Conservation (phyloP, 1,140 invertebrate species). For the Nixonia krombeini region DNA sequence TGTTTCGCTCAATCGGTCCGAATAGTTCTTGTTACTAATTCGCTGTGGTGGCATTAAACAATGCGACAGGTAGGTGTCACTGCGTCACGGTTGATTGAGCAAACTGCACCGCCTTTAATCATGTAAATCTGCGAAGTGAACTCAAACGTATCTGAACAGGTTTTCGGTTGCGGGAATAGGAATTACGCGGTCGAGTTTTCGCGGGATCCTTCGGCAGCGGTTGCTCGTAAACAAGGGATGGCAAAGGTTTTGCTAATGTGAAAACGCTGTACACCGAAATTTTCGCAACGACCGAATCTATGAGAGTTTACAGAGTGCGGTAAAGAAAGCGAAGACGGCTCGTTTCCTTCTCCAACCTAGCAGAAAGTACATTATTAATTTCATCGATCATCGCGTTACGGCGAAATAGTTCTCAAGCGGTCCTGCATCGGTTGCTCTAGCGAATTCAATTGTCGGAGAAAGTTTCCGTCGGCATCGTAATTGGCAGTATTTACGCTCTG, state of each 20-base stretch:
- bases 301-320: too few relatives aligned
- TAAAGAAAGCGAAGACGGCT: too few relatives aligned
- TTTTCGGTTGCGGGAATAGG: not conserved
- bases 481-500: not conserved
- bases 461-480: too few relatives aligned
- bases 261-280: too few relatives aligned
- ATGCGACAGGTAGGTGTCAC: not conserved
- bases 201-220: not conserved
- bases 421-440: too few relatives aligned
- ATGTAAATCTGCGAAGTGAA: not conserved
- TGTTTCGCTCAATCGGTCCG: not conserved
- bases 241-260: not conserved
- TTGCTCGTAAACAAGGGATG: not conserved
- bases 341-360: too few relatives aligned
- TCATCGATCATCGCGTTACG: too few relatives aligned
- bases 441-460: too few relatives aligned
- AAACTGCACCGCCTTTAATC: not conserved
- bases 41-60: not conserved
- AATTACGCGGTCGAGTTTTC: not conserved
- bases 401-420: too few relatives aligned
- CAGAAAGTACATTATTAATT: too few relatives aligned
- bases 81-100: not conserved
- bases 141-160: not conserved
- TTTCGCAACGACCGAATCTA: too few relatives aligned
- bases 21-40: not conserved